phyloP scores from a whole-genome alignment of 2,113 vertebrate genomes.

The Junco hyemalis region DNA sequence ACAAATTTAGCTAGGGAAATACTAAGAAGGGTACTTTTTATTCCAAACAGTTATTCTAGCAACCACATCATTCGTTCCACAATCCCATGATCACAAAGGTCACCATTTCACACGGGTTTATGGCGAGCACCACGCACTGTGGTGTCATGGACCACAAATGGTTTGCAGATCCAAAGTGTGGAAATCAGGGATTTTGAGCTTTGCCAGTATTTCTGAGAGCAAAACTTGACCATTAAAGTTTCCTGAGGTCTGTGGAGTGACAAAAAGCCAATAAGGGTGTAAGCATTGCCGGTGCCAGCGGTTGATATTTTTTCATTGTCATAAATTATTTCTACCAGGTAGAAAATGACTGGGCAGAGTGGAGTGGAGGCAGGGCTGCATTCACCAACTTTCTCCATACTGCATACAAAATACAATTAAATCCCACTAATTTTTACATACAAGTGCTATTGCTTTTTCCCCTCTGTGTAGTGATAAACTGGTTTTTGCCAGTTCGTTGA shows the following conservation, averaged over 20 bases:
- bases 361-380: background rate
- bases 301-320: background rate
- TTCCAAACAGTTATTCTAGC: background rate
- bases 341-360: background rate
- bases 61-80: background rate
- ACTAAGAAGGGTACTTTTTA: background rate
- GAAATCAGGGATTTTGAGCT: background rate
- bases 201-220: background rate
- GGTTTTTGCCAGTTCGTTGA: background rate
- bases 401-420: background rate
- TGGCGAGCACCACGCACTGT: rapidly evolving
- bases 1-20: background rate
- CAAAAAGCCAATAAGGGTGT: background rate
- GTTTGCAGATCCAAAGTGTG: background rate
- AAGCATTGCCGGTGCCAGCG: background rate
- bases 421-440: background rate
- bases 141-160: background rate
- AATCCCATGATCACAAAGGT: background rate
- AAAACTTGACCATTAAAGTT: background rate
- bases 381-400: background rate
- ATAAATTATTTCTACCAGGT: background rate
- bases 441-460: background rate
- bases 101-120: background rate
- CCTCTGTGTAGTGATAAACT: background rate
- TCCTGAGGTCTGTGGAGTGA: background rate